A percentile compares a stretch with the other conserved stretches of the same genome.
phyloP scores from a whole-genome alignment of 2,888 invertebrate genomes.

The Macaria liturata region DNA sequence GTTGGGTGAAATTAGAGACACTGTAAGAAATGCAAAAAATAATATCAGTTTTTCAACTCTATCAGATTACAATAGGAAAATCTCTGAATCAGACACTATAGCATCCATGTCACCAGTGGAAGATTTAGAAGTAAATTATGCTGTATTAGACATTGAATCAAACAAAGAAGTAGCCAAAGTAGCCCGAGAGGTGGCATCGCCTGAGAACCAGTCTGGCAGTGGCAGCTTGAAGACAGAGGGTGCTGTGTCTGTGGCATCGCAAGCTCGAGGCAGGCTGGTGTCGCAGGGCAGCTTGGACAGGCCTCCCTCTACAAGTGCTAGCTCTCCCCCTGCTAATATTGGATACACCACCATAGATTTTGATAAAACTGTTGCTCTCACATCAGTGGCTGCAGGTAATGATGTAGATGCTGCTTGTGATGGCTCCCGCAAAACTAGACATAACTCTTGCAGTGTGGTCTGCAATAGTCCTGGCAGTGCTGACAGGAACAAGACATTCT shows the following conservation, averaged over 20 bases:
- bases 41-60: slow-evolving; percentile 43
- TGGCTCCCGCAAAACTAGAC: slow-evolving; percentile 90
- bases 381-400: slow-evolving; percentile 88
- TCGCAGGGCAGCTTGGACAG: slow-evolving; percentile 68
- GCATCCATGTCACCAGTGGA: slow-evolving; percentile 70
- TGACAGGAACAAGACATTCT: slow-evolving; percentile 50
- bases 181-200: slow-evolving; percentile 53
- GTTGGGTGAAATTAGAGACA: slow-evolving; percentile 63
- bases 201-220: slow-evolving; percentile 59
- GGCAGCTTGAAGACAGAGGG: slow-evolving; percentile 61
- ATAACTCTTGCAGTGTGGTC: slow-evolving; percentile 88
- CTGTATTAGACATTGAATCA: slow-evolving; percentile 89
- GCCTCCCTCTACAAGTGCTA: slow-evolving; percentile 48
- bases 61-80: slow-evolving; percentile 60
- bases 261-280: slow-evolving; percentile 56
- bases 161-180: slow-evolving; percentile 65
- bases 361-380: slow-evolving; percentile 95
- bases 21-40: slow-evolving; percentile 54
- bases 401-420: slow-evolving; percentile 85
- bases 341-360: slow-evolving; percentile 97
- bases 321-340: slow-evolving; percentile 84
- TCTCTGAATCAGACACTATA: slow-evolving; percentile 72
- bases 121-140: slow-evolving; percentile 87
- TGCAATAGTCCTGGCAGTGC: slow-evolving; percentile 70
- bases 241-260: slow-evolving; percentile 55